A percentile compares a stretch with the other conserved stretches of the same genome.
Evolutionary conservation across 1,140 invertebrate genomes (phyloP).

Genomic region (Drosophila sp.): DNA sequence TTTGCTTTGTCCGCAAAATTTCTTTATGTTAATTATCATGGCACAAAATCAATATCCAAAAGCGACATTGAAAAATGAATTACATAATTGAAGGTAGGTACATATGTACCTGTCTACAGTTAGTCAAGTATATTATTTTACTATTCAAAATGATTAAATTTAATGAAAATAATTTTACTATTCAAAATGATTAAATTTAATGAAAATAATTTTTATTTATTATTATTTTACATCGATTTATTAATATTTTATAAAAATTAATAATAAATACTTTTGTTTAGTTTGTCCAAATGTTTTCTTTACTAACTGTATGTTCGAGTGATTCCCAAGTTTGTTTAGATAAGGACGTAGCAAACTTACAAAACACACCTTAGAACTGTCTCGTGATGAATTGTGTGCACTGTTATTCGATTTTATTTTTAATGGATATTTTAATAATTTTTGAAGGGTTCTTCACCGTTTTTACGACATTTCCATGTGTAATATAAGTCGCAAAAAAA

Average conservation of each 20-base stretch:
- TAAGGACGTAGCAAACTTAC: constrained; percentile 12
- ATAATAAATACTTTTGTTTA: no score
- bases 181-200: no score
- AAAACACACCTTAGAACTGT: constrained; percentile 11
- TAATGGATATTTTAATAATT: neutral
- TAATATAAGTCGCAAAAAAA: neutral
- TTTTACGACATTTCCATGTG: constrained; percentile 5
- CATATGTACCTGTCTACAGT: neutral
- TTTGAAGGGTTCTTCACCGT: neutral
- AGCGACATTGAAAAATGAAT: constrained; percentile 42
- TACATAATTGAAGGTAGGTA: constrained; percentile 1
- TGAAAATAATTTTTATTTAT: no score
- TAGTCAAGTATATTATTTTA: no score
- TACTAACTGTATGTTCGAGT: neutral
- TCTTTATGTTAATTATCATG: constrained; percentile 67
- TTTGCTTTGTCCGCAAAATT: constrained; percentile 44
- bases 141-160: no score
- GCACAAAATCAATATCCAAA: constrained; percentile 65
- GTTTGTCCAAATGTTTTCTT: no score
- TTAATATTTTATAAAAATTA: no score
- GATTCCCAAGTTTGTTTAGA: constrained; percentile 2
- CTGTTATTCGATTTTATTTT: constrained; percentile 5
- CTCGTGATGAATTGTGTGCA: neutral
- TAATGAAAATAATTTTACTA: no score
- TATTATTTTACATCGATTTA: no score